phyloP scores from a whole-genome alignment of 2,113 vertebrate species.

The Gallinago media region DNA sequence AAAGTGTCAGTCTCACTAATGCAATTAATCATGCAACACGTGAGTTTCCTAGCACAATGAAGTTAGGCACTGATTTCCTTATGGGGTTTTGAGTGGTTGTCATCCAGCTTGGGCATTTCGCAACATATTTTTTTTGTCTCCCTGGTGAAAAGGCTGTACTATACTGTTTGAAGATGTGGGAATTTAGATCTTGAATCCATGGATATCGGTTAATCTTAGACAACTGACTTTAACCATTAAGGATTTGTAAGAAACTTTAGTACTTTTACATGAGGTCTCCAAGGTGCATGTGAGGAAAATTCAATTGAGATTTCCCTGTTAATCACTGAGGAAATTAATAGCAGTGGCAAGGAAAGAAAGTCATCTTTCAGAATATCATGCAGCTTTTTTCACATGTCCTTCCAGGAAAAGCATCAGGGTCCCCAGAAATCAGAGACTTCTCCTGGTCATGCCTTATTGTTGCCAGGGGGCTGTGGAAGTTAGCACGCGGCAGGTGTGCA shows the following conservation, averaged over 20 bases:
- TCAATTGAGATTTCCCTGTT: neutral
- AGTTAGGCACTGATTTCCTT: neutral
- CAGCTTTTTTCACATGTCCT: neutral
- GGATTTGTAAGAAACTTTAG: neutral
- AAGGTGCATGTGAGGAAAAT: neutral
- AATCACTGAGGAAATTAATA: neutral
- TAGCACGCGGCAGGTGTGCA: neutral
- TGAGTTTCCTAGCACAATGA: neutral
- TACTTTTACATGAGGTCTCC: neutral
- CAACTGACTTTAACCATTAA: neutral
- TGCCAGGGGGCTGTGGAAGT: neutral
- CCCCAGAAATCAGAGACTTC: neutral
- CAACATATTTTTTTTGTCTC: neutral
- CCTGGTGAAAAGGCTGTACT: neutral
- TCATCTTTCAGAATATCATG: neutral
- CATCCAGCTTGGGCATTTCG: neutral
- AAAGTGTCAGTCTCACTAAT: neutral
- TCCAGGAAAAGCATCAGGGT: neutral
- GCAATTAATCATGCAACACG: accelerated
- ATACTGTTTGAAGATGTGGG: neutral
- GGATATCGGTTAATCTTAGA: neutral
- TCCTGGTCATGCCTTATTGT: neutral
- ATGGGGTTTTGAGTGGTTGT: neutral
- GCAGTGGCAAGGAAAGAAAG: neutral
- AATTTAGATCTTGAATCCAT: neutral